Percentiles rank a stretch among this genome's conserved stretches.
Evolutionary conservation across 2,888 invertebrate genomes (phyloP).

Genomic region (Microctonus hyperodae): DNA sequence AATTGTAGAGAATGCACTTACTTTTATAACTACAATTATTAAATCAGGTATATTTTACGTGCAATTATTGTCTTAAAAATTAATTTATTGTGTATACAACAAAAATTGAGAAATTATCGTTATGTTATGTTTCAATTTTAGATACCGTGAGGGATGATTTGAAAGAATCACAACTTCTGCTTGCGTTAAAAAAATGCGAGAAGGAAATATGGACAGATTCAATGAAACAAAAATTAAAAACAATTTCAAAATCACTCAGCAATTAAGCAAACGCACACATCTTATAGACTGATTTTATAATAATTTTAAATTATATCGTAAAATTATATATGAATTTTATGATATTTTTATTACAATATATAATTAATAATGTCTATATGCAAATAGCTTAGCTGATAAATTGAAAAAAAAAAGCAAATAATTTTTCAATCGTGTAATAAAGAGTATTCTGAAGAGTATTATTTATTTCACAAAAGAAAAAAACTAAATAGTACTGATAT

Average conservation of each 20-base stretch:
- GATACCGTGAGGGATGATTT: conserved; percentile 44
- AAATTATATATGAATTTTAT: conserved; percentile 2
- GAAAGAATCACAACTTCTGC: conserved; percentile 36
- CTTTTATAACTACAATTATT: conserved; percentile 64
- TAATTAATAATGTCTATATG: background rate
- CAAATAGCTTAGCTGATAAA: background rate
- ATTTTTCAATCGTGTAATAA: conserved; percentile 6
- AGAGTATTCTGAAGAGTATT: background rate
- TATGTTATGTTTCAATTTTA: conserved; percentile 33
- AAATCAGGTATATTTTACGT: conserved; percentile 55
- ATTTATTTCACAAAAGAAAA: background rate
- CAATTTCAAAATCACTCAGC: background rate
- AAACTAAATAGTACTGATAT: too few species aligned
- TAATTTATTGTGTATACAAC: background rate
- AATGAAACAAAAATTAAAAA: background rate
- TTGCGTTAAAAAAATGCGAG: conserved; percentile 28
- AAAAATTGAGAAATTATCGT: too few species aligned
- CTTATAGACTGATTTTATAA: conserved; percentile 12
- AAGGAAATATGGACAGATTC: background rate
- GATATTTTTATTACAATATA: conserved; percentile 19
- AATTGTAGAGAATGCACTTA: conserved; percentile 64
- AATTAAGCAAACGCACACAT: background rate
- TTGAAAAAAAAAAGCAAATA: background rate
- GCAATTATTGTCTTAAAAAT: background rate
- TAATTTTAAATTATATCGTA: background rate